phyloP scores from a whole-genome alignment of 2,113 vertebrate species.

The Nycticorax nycticorax region DNA sequence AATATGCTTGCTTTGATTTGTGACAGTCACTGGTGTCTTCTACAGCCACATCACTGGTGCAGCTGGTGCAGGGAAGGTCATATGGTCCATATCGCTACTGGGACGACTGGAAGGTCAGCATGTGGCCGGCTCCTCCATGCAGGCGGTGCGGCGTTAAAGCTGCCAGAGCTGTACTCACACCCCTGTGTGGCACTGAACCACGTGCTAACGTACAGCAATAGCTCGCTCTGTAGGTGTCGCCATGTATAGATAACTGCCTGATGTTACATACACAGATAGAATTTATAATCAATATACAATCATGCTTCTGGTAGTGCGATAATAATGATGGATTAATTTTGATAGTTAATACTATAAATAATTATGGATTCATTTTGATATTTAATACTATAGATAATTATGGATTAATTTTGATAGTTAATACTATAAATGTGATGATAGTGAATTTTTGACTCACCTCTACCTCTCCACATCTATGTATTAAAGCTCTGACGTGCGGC shows the following conservation, averaged over 20 bases:
- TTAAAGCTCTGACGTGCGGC: not conserved
- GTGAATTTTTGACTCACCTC: not conserved
- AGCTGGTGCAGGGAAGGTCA: not conserved
- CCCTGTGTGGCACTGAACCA: rapidly evolving
- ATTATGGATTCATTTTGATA: too few relatives aligned
- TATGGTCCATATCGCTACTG: too few relatives aligned
- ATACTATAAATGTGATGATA: not conserved
- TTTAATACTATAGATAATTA: not conserved
- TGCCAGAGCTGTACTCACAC: rapidly evolving
- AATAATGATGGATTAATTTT: too few relatives aligned
- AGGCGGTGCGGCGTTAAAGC: rapidly evolving
- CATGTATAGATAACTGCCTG: rapidly evolving
- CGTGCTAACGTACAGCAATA: too few relatives aligned
- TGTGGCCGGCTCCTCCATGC: rapidly evolving
- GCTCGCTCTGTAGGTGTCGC: too few relatives aligned
- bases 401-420: not conserved
- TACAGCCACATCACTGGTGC: not conserved
- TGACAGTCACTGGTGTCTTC: not conserved
- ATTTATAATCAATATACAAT: not conserved
- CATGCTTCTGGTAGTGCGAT: not conserved
- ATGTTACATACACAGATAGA: too few relatives aligned
- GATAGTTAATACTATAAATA: not conserved
- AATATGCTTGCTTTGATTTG: not conserved
- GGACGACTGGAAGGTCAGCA: not conserved
- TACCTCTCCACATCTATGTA: rapidly evolving